Base-by-base conservation (phyloP, 2,888 invertebrate genomes). In the Xylocampa areola region DNA sequence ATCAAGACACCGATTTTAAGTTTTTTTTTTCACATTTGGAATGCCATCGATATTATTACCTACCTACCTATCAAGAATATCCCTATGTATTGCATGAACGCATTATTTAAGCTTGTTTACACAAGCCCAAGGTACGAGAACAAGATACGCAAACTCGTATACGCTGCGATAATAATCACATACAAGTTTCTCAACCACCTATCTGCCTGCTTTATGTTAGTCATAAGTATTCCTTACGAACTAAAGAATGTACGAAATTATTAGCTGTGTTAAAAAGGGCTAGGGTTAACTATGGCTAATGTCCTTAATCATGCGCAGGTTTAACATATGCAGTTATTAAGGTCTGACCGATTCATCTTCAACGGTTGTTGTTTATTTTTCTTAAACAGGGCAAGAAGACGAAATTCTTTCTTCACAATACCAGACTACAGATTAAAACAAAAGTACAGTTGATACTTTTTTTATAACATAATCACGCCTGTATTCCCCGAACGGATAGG, bases 81-180 rank as follows among this genome's bases (percentile, higher is more conserved):
- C 30, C 37, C 11, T 27, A 36, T 13, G 14, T 52, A 62, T 43
- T 47, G 45, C 53, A 55, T 50, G 67, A 59, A 48, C 66, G 54
- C 66, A 62, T 70, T 62, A 73, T 66, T 67, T 53, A 58, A 64
- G 48, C 60, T 60, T 74, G 75, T 72, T 74, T 71, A 72, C 68
- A 72, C 75, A 72, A 60, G 59, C 63, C 37, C 49, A 33, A 58
- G 47, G 71, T 55, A 63, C 41, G 55, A 70, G 52, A 70, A 71
- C 58, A 67, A 67, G 63, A 57, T 62, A 52, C 54, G 58, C 68
- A 60, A 70, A 60, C 55, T 58, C 47, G 66, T 66, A 66, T 53
- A 49, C 44, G 55, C 40, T 47, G 35, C 57, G 63, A 75, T 71
- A 64, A 64, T 75, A 71, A 73, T 71, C 68, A 64, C 54, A 71